Evolutionary conservation across 2,888 invertebrate genomes (phyloP).

Genomic region (Nemoura dubitans): DNA sequence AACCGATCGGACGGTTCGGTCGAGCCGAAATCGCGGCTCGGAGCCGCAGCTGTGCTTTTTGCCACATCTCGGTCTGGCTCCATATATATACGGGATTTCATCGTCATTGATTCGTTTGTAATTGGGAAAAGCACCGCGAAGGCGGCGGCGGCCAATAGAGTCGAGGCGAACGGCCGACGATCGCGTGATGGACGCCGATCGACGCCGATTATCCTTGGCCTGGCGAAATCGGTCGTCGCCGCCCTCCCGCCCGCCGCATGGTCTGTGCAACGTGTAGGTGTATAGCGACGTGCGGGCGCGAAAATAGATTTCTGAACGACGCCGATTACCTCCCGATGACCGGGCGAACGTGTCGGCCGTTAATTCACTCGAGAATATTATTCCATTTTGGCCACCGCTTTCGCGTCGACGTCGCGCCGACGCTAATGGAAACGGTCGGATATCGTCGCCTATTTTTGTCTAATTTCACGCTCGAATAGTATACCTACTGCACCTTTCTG

Average conservation of each 20-base stretch:
- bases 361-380: conserved; percentile 10
- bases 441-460: background rate
- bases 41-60: background rate
- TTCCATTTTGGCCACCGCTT: background rate
- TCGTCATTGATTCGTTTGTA: conserved; percentile 8
- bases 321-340: conserved; percentile 20
- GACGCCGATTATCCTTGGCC: conserved; percentile 38
- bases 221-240: background rate
- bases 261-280: too few species aligned
- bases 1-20: too few species aligned
- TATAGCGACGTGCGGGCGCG: background rate
- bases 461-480: background rate
- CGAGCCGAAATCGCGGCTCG: conserved; percentile 10
- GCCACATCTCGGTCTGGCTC: background rate
- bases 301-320: conserved; percentile 42
- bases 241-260: background rate
- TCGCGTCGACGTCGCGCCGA: background rate
- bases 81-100: background rate
- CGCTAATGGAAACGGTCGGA: background rate
- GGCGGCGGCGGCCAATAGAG: background rate
- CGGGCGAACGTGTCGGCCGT: background rate
- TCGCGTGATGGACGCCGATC: conserved; percentile 41
- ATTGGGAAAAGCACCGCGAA: background rate
- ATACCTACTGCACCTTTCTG: background rate
- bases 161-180: background rate